phyloP scores from a whole-genome alignment of 1,140 invertebrate species.

The Drosophila pseudoananassae region DNA sequence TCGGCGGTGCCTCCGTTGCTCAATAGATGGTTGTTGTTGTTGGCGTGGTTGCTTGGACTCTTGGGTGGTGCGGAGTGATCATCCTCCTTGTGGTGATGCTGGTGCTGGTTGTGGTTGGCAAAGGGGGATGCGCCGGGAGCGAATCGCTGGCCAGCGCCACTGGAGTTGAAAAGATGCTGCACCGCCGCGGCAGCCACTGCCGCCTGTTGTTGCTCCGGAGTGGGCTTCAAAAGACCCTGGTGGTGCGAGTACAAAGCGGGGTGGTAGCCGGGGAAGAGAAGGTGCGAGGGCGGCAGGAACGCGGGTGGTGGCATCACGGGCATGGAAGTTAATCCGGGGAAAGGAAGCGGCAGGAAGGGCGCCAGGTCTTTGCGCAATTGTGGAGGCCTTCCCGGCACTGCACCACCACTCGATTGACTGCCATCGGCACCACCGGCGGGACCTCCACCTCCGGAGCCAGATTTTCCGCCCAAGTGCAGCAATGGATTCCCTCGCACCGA shows the following conservation, averaged over 20 bases:
- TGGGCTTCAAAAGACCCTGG: conserved; percentile 86
- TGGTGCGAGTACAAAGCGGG: conserved; percentile 87
- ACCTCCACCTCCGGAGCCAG: conserved; percentile 11
- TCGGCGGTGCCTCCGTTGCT: conserved; percentile 84
- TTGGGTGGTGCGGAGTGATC: conserved; percentile 37
- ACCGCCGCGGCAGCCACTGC: conserved; percentile 76
- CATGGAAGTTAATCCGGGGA: conserved; percentile 86
- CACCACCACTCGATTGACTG: conserved; percentile 64
- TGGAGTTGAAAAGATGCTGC: conserved; percentile 75
- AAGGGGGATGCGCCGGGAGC: conserved; percentile 50
- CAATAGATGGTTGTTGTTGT: conserved; percentile 70
- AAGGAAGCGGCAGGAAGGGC: conserved; percentile 85
- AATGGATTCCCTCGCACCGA: conserved; percentile 84
- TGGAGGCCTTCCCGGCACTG: conserved; percentile 83
- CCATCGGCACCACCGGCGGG: conserved; percentile 69
- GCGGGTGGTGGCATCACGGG: conserved; percentile 88
- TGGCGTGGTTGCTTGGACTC: conserved; percentile 51
- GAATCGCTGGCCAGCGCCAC: conserved; percentile 67
- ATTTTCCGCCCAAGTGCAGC: conserved; percentile 55
- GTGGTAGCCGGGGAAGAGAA: conserved; percentile 88
- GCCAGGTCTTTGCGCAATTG: conserved; percentile 85
- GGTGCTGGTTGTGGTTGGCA: conserved; percentile 28
- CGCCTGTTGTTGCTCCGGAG: conserved; percentile 70
- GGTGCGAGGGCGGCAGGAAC: conserved; percentile 87
- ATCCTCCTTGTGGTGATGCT: conserved; percentile 21